These are phyloP conservation scores for Microplitis manilae DNA, from an alignment of 2,888 invertebrate species.

Conservation along the genomic window DNA sequence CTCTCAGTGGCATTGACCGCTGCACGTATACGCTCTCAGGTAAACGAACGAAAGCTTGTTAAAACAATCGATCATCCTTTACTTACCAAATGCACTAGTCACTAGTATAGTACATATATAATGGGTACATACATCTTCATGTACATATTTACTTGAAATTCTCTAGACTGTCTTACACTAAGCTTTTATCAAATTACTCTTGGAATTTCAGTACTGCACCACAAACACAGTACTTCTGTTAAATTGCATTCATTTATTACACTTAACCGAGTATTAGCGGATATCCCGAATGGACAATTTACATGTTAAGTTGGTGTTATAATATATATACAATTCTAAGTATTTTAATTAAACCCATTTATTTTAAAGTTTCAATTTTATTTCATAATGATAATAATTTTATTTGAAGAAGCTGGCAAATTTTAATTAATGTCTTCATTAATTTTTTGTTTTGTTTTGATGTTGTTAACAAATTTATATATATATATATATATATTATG, in stretches of 20 bases:
- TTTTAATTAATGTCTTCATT: too few species aligned
- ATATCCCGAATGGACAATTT: neutral
- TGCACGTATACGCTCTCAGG: conserved; percentile 29
- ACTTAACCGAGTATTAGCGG: neutral
- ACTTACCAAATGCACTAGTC: neutral
- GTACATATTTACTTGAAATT: neutral
- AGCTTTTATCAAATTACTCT: conserved; percentile 14
- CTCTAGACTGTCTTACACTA: neutral
- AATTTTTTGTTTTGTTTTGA: too few species aligned
- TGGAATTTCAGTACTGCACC: conserved; percentile 1
- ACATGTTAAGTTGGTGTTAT: neutral
- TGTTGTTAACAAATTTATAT: too few species aligned
- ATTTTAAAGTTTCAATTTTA: too few species aligned
- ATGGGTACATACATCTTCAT: neutral
- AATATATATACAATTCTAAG: neutral
- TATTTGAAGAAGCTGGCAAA: too few species aligned
- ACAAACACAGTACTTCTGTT: neutral
- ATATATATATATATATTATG: too few species aligned
- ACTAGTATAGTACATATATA: neutral
- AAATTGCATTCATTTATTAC: neutral
- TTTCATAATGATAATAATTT: too few species aligned
- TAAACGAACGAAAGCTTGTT: conserved; percentile 23
- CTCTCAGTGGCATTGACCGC: conserved; percentile 28
- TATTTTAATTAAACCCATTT: neutral
- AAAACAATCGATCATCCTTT: conserved; percentile 28